Conservation (phyloP, 2,797 vertebrate species). For the Tarsius wallacei region DNA sequence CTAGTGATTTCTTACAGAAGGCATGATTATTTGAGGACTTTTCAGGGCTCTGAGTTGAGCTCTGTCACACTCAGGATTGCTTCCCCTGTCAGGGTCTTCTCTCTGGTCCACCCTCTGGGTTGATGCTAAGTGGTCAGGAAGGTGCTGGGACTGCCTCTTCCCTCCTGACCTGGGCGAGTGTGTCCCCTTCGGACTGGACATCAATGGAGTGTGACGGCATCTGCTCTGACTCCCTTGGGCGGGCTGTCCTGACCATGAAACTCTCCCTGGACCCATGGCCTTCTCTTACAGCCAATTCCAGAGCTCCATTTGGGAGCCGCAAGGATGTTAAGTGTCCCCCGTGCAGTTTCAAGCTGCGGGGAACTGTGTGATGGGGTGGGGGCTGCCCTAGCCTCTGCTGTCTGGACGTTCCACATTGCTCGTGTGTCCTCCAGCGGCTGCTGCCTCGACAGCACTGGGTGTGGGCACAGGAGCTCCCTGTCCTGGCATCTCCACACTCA, state of each 20-base stretch:
- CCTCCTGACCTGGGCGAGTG: background rate
- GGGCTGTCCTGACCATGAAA: background rate
- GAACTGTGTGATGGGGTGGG: background rate
- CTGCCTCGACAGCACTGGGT: background rate
- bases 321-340: background rate
- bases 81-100: background rate
- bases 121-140: background rate
- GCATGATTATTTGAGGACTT: background rate
- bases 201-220: background rate
- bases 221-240: background rate
- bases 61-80: background rate
- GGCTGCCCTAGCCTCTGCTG: too few relatives aligned
- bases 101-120: background rate
- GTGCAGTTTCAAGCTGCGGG: background rate
- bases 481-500: background rate
- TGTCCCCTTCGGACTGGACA: background rate
- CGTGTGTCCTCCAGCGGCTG: background rate
- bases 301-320: background rate
- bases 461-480: background rate
- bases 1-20: background rate
- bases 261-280: background rate
- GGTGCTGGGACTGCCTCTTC: background rate
- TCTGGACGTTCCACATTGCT: background rate
- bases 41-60: background rate
- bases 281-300: background rate